Evolutionary conservation across 2,797 vertebrate genomes (phyloP), one percentile per base, ranked within the genome.

Genomic region (Syncerus caffer): DNA sequence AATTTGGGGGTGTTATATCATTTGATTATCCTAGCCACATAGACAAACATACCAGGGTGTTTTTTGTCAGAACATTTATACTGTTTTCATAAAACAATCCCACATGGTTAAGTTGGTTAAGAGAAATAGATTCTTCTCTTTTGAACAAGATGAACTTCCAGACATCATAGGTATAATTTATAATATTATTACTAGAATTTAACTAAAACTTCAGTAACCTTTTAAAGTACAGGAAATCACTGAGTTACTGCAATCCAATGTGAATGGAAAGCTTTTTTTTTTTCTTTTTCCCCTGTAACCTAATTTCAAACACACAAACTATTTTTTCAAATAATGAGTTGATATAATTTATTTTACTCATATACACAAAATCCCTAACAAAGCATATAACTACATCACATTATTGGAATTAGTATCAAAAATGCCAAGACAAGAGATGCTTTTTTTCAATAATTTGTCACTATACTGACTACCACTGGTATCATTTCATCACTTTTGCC

Each of bases 181-280:
- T 90, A 96, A 83, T 79, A 93, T 79, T 51, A 13, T 47, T 79
- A 64, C 29, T 89, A 86, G 27, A 88, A 93, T 93, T 93, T 95
- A 97, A 89, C 34, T 38, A 89, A 90, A 97, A 78, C 80, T 84
- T 93, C 64, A 96, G 21, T 19, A 95, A 91, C 12, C 16, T 16
- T 94, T 94, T 76, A 64, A 96, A 82, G 14, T 60, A 47, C 2
- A 83, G 8, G 34, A 92, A 91, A 38, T 85, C 27, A 76, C 50
- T 82, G 9, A 34, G 31, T 88, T 67, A 76, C 27, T 90, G 2
- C 7, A 83, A 45, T 38, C 8, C 27, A 85, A n/a, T 80, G 3
- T 85, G 31, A 95, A 67, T 38, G 19, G 34, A 34, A 83, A 95
- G 14, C 3, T 88, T 84, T 74, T 57, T 79, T 15, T 23, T 15